Percentiles rank a stretch among this genome's conserved stretches.
Evolutionary conservation across 2,113 vertebrate species (phyloP).

Genomic region (Apistogramma diplotaenia): DNA sequence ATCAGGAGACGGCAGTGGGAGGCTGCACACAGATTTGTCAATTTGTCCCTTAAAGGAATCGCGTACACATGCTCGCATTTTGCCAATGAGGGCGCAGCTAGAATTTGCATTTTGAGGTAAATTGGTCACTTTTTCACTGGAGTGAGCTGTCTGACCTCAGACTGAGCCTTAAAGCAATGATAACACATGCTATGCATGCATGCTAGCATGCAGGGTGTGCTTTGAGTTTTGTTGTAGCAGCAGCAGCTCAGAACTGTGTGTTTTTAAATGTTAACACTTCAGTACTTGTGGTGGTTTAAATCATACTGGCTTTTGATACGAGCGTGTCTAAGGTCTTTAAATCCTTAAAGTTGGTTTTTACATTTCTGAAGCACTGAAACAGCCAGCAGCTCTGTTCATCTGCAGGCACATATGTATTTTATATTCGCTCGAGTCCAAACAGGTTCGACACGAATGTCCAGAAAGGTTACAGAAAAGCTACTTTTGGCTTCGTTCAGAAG

Average conservation of each 20-base stretch:
- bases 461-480: not conserved
- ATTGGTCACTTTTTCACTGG: conserved; percentile 77
- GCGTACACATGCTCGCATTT: conserved; percentile 57
- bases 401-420: not conserved
- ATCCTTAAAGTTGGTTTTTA: not conserved
- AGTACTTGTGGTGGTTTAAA: not conserved
- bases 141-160: conserved; percentile 71
- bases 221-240: not conserved
- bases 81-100: conserved; percentile 57
- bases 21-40: conserved; percentile 76
- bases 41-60: conserved; percentile 71
- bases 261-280: not conserved
- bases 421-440: no score
- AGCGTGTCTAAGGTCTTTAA: not conserved
- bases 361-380: not conserved
- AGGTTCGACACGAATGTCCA: not conserved
- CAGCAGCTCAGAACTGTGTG: not conserved
- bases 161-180: conserved; percentile 52
- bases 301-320: not conserved
- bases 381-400: not conserved
- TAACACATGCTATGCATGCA: conserved; percentile 7
- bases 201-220: conserved; percentile 2
- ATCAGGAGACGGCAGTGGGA: conserved; percentile 70
- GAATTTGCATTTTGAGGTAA: conserved; percentile 76
- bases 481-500: not conserved